Conservation (phyloP, 1,140 invertebrate species). For the Nasonia giraulti region DNA sequence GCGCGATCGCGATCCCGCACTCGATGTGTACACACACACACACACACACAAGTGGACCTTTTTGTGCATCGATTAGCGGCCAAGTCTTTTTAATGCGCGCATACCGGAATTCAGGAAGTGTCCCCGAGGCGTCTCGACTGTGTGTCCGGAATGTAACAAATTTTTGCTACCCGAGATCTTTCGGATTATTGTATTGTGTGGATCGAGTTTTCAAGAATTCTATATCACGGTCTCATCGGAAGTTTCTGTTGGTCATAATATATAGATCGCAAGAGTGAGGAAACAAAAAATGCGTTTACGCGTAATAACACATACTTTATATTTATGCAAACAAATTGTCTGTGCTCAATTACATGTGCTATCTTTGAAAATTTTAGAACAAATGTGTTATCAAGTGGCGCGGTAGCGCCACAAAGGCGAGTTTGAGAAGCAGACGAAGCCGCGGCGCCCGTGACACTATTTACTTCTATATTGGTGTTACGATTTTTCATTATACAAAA, state of each 20-base stretch:
- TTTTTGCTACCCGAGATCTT: neutral
- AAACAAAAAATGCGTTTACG: no score
- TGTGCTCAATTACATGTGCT: no score
- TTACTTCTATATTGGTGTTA: no score
- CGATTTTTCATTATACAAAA: no score
- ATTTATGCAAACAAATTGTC: no score
- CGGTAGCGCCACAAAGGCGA: no score
- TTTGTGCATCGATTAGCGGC: slow-evolving; percentile 31
- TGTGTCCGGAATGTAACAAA: neutral
- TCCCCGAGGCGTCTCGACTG: neutral
- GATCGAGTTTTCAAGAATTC: neutral
- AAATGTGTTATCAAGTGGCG: no score
- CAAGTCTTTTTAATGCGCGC: neutral
- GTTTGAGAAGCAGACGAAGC: no score
- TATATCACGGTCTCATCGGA: neutral
- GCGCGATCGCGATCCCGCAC: slow-evolving; percentile 19
- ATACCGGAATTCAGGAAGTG: slow-evolving; percentile 1
- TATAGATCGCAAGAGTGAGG: no score
- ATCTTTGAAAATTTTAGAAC: no score
- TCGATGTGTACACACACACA: neutral
- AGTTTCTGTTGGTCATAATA: neutral
- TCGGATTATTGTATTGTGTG: neutral
- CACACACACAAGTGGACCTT: slow-evolving; percentile 3
- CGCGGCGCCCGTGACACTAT: no score
- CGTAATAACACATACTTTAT: no score